A percentile compares a stretch with the other conserved stretches of the same genome.
Conservation (phyloP, 2,113 vertebrate genomes). For the Ailuropoda melanoleuca region DNA sequence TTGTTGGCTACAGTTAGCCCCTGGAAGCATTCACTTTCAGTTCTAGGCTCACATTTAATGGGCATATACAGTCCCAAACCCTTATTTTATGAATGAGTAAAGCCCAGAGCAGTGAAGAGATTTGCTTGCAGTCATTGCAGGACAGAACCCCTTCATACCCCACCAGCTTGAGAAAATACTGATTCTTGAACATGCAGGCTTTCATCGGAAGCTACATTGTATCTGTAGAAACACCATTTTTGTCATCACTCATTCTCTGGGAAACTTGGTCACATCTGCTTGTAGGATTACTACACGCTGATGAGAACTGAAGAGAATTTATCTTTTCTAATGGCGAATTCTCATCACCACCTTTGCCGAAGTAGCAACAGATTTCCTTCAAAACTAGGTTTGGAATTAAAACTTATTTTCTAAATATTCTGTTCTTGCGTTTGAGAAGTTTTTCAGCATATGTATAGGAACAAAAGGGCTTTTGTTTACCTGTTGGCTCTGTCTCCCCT, state of each 20-base stretch:
- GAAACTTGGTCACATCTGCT: not conserved
- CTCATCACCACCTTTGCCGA: not conserved
- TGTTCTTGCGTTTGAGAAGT: not conserved
- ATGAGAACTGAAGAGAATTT: not conserved
- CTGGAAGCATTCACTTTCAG: not conserved
- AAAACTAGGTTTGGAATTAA: conserved; percentile 18
- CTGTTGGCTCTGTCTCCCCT: not conserved
- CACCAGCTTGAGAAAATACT: not conserved
- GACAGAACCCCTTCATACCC: not conserved
- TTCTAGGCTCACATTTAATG: not conserved
- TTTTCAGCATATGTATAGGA: not conserved
- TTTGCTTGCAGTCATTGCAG: not conserved
- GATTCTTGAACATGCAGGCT: not conserved
- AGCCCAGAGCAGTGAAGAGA: not conserved
- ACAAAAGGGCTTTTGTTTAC: not conserved
- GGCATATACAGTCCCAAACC: not conserved
- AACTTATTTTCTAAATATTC: not conserved
- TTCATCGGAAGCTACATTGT: not conserved
- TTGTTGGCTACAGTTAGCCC: not conserved
- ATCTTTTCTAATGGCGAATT: not conserved
- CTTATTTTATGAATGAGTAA: not conserved
- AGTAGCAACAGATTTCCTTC: not conserved
- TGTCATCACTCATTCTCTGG: not conserved
- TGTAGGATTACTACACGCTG: not conserved
- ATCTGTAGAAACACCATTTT: not conserved